Evolutionary conservation across 2,797 vertebrate species (phyloP).

Genomic region (Micrastur ruficollis): DNA sequence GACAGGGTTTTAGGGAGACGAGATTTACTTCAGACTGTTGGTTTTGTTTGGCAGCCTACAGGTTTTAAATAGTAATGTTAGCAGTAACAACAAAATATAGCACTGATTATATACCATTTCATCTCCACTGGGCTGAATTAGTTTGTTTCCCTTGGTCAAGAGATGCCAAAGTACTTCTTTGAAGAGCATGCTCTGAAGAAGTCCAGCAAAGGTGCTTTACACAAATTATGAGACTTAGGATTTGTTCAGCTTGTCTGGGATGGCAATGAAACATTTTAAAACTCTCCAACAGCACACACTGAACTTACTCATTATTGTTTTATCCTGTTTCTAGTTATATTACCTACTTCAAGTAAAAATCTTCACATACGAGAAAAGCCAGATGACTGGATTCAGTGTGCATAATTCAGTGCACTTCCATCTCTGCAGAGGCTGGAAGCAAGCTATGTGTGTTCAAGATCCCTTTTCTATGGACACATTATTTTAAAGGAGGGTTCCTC

Average conservation of each 20-base stretch:
- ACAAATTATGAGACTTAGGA: not conserved
- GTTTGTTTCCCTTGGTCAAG: slow-evolving; percentile 23
- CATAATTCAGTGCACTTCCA: not conserved
- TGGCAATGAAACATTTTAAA: not conserved
- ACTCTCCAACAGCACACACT: not conserved
- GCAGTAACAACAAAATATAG: slow-evolving; percentile 74
- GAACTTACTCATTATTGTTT: not conserved
- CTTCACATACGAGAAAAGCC: not conserved
- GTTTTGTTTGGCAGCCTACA: slow-evolving; percentile 67
- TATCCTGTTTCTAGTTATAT: not conserved
- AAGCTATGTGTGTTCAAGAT: not conserved
- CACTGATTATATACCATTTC: slow-evolving; percentile 65
- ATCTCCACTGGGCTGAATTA: not conserved
- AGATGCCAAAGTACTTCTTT: not conserved
- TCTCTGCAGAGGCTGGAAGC: not conserved
- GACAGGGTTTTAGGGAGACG: slow-evolving; percentile 56
- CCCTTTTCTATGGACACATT: not conserved
- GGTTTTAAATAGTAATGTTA: slow-evolving; percentile 61
- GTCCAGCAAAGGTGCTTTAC: not conserved
- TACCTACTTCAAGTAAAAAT: not conserved
- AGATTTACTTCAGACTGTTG: slow-evolving; percentile 66
- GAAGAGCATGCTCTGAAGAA: not conserved
- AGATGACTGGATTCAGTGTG: not conserved
- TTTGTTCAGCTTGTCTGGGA: not conserved
- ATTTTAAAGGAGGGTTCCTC: not conserved